Percentiles rank a stretch among this genome's conserved stretches.
Conservation (phyloP, 2,113 vertebrate species). For the Ammodytes dubius region DNA sequence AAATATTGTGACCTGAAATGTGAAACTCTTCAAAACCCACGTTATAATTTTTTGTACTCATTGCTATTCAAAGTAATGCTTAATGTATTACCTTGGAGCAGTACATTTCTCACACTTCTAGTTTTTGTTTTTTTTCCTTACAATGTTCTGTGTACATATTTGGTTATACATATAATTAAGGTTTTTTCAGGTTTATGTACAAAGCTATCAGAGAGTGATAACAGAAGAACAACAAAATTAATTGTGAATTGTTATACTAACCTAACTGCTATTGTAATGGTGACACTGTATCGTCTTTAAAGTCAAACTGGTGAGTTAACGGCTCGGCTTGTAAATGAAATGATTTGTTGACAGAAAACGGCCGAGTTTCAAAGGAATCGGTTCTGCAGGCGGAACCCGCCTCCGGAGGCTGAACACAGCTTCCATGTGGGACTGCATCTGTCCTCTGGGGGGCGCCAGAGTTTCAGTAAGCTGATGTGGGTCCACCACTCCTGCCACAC, state of each 20-base stretch:
- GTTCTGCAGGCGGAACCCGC: conserved; percentile 91
- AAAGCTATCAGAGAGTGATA: background rate
- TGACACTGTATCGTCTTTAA: background rate
- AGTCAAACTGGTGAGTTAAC: background rate
- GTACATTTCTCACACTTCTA: too few species aligned
- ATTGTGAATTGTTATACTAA: background rate
- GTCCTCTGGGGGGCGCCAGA: conserved; percentile 93
- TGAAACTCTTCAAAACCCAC: too few species aligned
- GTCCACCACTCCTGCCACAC: conserved; percentile 98
- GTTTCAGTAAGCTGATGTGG: conserved; percentile 95
- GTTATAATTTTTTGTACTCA: background rate
- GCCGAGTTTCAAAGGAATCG: conserved; percentile 93
- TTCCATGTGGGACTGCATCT: conserved; percentile 96
- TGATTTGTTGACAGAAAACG: conserved; percentile 84
- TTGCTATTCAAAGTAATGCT: background rate
- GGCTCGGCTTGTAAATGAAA: background rate
- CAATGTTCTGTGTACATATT: too few species aligned
- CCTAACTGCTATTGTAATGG: background rate
- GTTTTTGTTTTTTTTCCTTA: too few species aligned
- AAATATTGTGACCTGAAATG: too few species aligned
- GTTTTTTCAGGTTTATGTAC: background rate
- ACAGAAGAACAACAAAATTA: background rate
- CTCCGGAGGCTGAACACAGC: conserved; percentile 92
- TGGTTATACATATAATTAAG: too few species aligned
- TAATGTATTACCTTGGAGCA: background rate